These are phyloP conservation scores for Candoia aspera DNA, from an alignment of 2,113 vertebrate species.

Conservation along the genomic window DNA sequence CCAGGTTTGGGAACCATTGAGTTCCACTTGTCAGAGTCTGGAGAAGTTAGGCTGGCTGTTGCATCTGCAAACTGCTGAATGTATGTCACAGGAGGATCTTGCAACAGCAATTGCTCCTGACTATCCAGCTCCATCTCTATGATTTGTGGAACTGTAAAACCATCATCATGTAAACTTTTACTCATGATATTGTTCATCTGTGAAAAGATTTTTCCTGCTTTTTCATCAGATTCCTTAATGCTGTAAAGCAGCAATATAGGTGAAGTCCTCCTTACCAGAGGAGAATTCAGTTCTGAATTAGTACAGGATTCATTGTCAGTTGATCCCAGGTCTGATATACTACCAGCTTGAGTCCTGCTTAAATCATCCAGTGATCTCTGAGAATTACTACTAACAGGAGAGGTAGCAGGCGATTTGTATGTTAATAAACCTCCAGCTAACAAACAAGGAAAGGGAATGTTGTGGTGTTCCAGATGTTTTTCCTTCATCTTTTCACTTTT, in stretches of 20 bases:
- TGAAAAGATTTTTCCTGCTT: constrained; percentile 95
- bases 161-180: constrained; percentile 96
- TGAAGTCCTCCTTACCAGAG: constrained; percentile 90
- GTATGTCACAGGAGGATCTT: constrained; percentile 97
- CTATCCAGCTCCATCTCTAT: constrained; percentile 99
- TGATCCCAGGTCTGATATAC: constrained; percentile 87
- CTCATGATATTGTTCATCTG: constrained; percentile 98
- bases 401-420: constrained; percentile 90
- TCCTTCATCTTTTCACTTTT: constrained; percentile 96
- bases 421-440: constrained; percentile 93
- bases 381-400: constrained; percentile 83
- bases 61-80: constrained; percentile 98
- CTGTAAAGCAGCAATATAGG: constrained; percentile 95
- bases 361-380: constrained; percentile 87
- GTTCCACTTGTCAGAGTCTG: constrained; percentile 95
- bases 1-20: constrained; percentile 92
- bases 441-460: constrained; percentile 98
- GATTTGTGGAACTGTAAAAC: constrained; percentile 98
- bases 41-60: constrained; percentile 83
- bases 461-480: constrained; percentile 91
- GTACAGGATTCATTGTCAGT: constrained; percentile 95
- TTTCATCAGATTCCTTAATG: constrained; percentile 97
- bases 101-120: constrained; percentile 94
- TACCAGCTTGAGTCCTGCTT: constrained; percentile 91
- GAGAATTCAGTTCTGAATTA: constrained; percentile 87